Evolutionary conservation across 2,888 invertebrate species (phyloP).

Genomic region (Lasioglossum oenotherae): DNA sequence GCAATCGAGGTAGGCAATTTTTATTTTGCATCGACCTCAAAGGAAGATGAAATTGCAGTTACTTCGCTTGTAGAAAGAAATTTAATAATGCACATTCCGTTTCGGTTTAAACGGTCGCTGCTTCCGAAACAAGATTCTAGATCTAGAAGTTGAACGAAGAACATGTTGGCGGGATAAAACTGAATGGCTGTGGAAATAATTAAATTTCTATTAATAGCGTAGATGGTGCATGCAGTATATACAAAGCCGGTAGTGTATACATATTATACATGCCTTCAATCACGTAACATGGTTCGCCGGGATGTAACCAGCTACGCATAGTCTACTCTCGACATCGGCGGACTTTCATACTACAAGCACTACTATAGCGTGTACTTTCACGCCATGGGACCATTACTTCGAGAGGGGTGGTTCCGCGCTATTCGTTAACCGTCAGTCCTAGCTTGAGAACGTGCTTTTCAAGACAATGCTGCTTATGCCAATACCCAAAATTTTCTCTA

Average conservation of each 20-base stretch:
- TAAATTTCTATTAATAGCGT: not conserved
- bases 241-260: not conserved
- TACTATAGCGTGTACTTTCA: not conserved
- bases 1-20: not conserved
- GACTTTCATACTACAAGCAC: not conserved
- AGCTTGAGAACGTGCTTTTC: not conserved
- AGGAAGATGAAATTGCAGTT: not conserved
- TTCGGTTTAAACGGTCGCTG: not conserved
- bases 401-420: not conserved
- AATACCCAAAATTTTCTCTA: too few relatives aligned
- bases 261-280: slow-evolving; percentile 4
- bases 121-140: not conserved
- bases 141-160: not conserved
- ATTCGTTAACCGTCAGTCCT: not conserved
- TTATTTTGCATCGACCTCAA: not conserved
- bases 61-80: not conserved
- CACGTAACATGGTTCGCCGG: not conserved
- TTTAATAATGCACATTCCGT: not conserved
- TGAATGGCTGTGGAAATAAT: not conserved
- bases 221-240: not conserved
- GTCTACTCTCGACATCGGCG: not conserved
- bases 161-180: not conserved
- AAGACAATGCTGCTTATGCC: not conserved
- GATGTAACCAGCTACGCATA: not conserved
- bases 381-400: not conserved